Evolutionary conservation across 2,797 vertebrate genomes (phyloP).

Genomic region (Hippocampus kuda): DNA sequence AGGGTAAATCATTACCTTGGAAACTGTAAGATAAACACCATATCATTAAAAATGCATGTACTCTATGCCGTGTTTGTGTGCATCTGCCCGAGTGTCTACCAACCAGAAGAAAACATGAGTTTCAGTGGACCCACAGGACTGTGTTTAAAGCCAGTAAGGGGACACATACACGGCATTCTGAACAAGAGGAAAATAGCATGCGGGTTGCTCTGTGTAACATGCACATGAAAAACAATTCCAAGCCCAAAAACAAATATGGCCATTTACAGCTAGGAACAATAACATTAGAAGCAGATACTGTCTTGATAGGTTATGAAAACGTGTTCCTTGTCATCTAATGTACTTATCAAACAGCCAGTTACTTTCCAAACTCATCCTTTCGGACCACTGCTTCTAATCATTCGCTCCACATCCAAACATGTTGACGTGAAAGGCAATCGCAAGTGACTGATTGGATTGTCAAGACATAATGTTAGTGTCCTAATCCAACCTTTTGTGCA

Average conservation of each 20-base stretch:
- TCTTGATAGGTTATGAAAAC: slow-evolving; percentile 20
- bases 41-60: slow-evolving; percentile 42
- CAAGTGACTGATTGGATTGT: slow-evolving; percentile 56
- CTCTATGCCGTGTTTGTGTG: slow-evolving; percentile 21
- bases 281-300: slow-evolving; percentile 24
- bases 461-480: slow-evolving; percentile 50
- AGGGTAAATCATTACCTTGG: slow-evolving; percentile 35
- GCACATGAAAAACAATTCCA: slow-evolving; percentile 25
- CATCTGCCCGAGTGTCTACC: slow-evolving; percentile 29
- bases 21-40: slow-evolving; percentile 34
- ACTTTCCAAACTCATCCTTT: slow-evolving; percentile 31
- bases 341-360: slow-evolving; percentile 37
- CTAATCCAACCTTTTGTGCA: slow-evolving; percentile 47
- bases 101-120: slow-evolving; percentile 52
- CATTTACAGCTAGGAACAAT: slow-evolving; percentile 42
- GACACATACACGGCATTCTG: slow-evolving; percentile 54
- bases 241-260: slow-evolving; percentile 49
- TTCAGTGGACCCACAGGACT: slow-evolving; percentile 59
- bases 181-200: slow-evolving; percentile 59
- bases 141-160: slow-evolving; percentile 53
- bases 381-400: slow-evolving; percentile 44
- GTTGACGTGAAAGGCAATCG: slow-evolving; percentile 56
- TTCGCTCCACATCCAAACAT: slow-evolving; percentile 31
- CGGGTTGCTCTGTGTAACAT: slow-evolving; percentile 47
- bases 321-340: slow-evolving; percentile 30